These are phyloP conservation scores for Mugil cephalus DNA, from an alignment of 2,113 vertebrate species.

Conservation along the genomic window DNA sequence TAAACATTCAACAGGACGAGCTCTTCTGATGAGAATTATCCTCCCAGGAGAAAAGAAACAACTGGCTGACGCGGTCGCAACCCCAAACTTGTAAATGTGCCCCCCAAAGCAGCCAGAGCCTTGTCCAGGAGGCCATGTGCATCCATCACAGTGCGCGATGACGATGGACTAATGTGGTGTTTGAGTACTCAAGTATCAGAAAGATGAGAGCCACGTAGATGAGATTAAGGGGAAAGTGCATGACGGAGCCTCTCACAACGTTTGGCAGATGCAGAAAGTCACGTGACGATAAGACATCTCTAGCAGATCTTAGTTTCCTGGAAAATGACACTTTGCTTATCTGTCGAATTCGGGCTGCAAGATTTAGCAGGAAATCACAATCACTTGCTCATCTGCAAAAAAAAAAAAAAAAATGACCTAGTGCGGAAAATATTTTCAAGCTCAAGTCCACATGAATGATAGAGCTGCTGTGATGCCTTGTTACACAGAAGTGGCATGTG, in stretches of 20 bases:
- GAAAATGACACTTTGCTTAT: constrained; percentile 21
- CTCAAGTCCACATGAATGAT: too few species aligned
- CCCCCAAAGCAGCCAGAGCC: background rate
- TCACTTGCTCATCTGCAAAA: background rate
- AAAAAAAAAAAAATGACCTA: background rate
- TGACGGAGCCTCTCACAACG: background rate
- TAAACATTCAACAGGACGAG: too few species aligned
- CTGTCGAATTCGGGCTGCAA: background rate
- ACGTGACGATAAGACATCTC: background rate
- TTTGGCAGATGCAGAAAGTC: background rate
- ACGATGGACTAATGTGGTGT: background rate
- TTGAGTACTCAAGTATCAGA: background rate
- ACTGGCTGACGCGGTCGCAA: too few species aligned
- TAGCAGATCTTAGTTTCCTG: constrained; percentile 35
- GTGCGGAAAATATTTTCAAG: too few species aligned
- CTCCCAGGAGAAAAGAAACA: too few species aligned
- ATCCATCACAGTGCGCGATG: background rate
- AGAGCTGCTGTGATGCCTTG: background rate
- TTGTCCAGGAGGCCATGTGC: background rate
- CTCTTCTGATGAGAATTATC: too few species aligned
- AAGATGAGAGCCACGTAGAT: background rate
- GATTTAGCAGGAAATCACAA: background rate
- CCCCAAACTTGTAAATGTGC: too few species aligned
- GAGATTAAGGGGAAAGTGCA: background rate
- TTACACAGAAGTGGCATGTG: constrained; percentile 24